Conservation (phyloP, 2,797 vertebrate genomes). For the Benthosema pterotum region DNA sequence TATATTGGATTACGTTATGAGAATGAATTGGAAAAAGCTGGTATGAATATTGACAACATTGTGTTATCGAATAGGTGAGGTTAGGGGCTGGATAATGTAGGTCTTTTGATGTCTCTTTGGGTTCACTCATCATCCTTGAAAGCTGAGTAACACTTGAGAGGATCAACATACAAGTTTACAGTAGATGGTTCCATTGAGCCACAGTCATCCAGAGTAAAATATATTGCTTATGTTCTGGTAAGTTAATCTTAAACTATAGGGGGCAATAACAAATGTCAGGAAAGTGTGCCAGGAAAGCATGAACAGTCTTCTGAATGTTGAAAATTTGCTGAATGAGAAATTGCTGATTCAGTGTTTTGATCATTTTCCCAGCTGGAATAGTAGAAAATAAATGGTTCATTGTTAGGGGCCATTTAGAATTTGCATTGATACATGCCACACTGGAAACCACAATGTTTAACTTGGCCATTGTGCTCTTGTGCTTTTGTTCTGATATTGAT, state of each 20-base stretch:
- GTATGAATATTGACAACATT: too few species aligned
- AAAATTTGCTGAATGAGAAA: slow-evolving; percentile 11
- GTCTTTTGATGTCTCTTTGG: too few species aligned
- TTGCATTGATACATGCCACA: neutral
- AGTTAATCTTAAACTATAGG: neutral
- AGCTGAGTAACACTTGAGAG: too few species aligned
- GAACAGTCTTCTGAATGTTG: neutral
- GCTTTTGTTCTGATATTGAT: neutral
- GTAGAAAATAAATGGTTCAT: neutral
- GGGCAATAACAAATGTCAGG: slow-evolving; percentile 17
- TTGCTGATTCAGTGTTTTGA: slow-evolving; percentile 3
- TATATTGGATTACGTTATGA: neutral
- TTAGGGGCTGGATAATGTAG: too few species aligned
- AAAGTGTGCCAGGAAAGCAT: slow-evolving; percentile 2
- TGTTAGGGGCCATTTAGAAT: neutral
- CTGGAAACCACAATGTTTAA: slow-evolving; percentile 5
- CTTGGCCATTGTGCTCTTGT: slow-evolving; percentile 4
- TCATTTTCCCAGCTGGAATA: neutral
- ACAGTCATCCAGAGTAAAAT: too few species aligned
- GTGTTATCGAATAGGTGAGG: too few species aligned
- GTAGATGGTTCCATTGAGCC: too few species aligned
- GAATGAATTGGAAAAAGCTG: too few species aligned
- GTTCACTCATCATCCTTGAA: too few species aligned
- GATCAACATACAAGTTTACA: too few species aligned
- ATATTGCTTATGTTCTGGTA: neutral